phyloP scores from a whole-genome alignment of 2,797 vertebrate genomes.

The Telmatherina bonti region DNA sequence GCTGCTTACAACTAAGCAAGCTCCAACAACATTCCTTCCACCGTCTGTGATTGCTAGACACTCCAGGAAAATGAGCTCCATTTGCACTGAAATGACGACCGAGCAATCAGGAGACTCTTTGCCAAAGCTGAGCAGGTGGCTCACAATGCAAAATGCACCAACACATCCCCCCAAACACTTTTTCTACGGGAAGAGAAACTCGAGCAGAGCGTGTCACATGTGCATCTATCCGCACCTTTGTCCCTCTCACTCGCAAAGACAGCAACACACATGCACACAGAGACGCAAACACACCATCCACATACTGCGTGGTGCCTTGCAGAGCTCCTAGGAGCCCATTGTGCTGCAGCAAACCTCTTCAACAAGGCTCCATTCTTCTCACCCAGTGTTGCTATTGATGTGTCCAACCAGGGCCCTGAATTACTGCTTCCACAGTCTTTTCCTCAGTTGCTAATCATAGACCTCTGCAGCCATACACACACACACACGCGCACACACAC shows the following conservation, averaged over 20 bases:
- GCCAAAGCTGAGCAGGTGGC: constrained; percentile 33
- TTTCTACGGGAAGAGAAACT: neutral
- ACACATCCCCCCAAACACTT: neutral
- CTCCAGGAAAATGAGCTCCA: constrained; percentile 37
- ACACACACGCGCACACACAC: constrained; percentile 35
- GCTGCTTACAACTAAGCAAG: constrained; percentile 6
- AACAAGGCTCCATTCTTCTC: constrained; percentile 67
- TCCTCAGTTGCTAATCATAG: constrained; percentile 67
- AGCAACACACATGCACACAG: neutral
- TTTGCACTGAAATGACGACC: constrained; percentile 21
- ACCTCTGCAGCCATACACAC: constrained; percentile 41
- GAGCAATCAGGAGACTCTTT: constrained; percentile 8
- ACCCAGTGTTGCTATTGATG: constrained; percentile 54
- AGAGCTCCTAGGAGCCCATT: constrained; percentile 68
- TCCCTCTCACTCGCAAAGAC: constrained; percentile 5
- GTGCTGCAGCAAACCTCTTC: constrained; percentile 53
- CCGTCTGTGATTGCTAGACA: constrained; percentile 33
- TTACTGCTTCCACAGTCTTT: constrained; percentile 67
- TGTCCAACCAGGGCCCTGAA: constrained; percentile 62
- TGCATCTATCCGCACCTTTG: constrained; percentile 5
- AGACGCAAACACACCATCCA: neutral
- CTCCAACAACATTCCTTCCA: constrained; percentile 9
- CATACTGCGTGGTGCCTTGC: constrained; percentile 52
- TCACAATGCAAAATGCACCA: neutral
- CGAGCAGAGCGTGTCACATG: constrained; percentile 11